phyloP scores from a whole-genome alignment of 2,113 vertebrate species.

The Zeus faber region DNA sequence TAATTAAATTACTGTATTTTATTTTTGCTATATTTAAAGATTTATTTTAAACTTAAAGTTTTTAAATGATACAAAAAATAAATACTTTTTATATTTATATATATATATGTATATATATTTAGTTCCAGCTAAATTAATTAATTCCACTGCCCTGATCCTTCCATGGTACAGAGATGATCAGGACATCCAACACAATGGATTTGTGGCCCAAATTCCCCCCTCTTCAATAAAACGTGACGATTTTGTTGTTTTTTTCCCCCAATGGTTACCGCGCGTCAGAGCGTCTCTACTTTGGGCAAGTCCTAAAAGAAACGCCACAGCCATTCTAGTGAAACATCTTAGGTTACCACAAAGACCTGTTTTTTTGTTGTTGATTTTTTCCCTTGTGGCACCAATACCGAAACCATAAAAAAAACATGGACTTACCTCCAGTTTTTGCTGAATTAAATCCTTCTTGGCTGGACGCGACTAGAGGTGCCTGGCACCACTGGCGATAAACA shows the following conservation, averaged over 20 bases:
- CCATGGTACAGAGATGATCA: too few species aligned
- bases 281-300: slow-evolving; percentile 11
- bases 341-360: slow-evolving; percentile 30
- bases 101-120: too few species aligned
- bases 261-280: slow-evolving; percentile 12
- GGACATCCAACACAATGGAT: too few species aligned
- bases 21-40: too few species aligned
- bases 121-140: too few species aligned
- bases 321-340: slow-evolving; percentile 45
- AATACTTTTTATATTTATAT: too few species aligned
- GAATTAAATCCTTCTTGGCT: slow-evolving; percentile 27
- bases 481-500: slow-evolving; percentile 41
- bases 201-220: too few species aligned
- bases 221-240: too few species aligned
- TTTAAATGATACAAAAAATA: too few species aligned
- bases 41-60: too few species aligned
- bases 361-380: slow-evolving; percentile 2
- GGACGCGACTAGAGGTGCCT: slow-evolving; percentile 22
- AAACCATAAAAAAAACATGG: slow-evolving; percentile 49
- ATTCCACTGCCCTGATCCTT: too few species aligned
- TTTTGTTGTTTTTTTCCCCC: slow-evolving; percentile 22
- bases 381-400: slow-evolving; percentile 26
- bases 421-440: slow-evolving; percentile 41
- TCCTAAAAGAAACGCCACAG: slow-evolving; percentile 44
- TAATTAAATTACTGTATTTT: too few species aligned